Evolutionary conservation across 1,140 invertebrate genomes (phyloP).

Genomic region (Neodiprion pinetum): DNA sequence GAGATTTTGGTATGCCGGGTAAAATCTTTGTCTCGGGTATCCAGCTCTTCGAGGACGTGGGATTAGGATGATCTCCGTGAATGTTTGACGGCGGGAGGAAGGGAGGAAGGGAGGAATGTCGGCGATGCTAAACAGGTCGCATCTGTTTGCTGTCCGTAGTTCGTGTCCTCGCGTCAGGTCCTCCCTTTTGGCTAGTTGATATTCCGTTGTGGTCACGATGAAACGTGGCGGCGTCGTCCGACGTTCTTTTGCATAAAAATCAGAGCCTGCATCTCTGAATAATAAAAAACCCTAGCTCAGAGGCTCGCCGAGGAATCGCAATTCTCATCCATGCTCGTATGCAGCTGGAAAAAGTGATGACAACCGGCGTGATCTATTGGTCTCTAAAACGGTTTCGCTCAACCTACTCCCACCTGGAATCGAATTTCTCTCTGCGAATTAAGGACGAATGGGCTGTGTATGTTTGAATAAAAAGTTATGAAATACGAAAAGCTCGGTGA

Average conservation of each 20-base stretch:
- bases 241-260: neutral
- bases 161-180: neutral
- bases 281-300: neutral
- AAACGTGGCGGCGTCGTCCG: neutral
- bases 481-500: no score
- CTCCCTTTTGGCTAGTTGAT: neutral
- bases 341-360: no score
- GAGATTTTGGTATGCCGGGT: neutral
- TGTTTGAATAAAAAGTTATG: no score
- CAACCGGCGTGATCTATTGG: no score
- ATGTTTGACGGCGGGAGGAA: neutral
- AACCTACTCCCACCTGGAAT: no score
- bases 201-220: neutral
- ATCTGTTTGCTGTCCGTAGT: constrained; percentile 5
- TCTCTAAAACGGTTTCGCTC: no score
- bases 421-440: no score
- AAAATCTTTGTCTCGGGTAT: neutral
- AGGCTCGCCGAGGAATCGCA: no score
- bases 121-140: constrained; percentile 1
- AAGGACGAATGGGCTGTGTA: no score
- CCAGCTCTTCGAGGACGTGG: neutral
- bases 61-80: constrained; percentile 2
- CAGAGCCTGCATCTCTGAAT: neutral
- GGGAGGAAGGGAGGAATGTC: neutral
- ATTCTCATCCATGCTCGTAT: no score